These are phyloP conservation scores for Clarias batrachus DNA, from an alignment of 2,113 vertebrate species.

Conservation along the genomic window DNA sequence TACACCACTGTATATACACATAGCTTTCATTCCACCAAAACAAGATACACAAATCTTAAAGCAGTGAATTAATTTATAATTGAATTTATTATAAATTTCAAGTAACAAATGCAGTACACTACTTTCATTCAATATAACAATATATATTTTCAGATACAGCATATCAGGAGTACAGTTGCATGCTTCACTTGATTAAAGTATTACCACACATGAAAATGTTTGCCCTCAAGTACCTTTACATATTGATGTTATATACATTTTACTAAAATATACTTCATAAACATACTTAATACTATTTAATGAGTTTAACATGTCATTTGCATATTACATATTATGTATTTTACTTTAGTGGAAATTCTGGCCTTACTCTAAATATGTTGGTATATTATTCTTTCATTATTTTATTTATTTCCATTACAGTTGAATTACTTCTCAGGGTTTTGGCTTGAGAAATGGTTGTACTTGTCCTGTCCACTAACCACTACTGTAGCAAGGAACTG, in stretches of 20 bases:
- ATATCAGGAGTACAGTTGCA: background rate
- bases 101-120: background rate
- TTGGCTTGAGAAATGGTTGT: conserved; percentile 67
- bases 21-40: background rate
- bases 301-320: too few species aligned
- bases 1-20: too few species aligned
- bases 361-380: too few species aligned
- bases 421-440: conserved; percentile 23
- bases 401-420: background rate
- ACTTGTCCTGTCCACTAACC: conserved; percentile 69
- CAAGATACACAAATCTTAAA: background rate
- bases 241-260: too few species aligned
- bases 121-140: background rate
- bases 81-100: conserved; percentile 12
- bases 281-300: too few species aligned
- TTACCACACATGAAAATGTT: too few species aligned
- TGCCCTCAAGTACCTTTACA: too few species aligned
- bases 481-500: conserved; percentile 67
- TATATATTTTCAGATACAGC: background rate
- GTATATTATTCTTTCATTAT: too few species aligned
- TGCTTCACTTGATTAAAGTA: background rate
- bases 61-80: background rate
- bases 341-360: too few species aligned
- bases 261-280: too few species aligned
- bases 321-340: too few species aligned